Base-by-base conservation (phyloP, 2,888 invertebrate species). In the Punctoribates punctum region DNA sequence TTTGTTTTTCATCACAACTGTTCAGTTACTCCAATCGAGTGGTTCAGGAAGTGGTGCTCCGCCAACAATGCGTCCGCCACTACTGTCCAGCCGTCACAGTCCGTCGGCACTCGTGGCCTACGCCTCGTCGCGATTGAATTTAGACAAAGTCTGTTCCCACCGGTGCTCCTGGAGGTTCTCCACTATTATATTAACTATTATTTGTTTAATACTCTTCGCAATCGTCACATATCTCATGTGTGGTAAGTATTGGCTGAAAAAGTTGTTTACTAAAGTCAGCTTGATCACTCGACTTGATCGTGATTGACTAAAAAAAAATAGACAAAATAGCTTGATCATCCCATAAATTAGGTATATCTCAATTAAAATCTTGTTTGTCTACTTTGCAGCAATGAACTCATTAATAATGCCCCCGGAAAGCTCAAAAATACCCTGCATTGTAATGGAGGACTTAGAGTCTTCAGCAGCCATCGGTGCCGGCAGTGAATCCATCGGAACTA, bases 121-220 rank as follows among this genome's bases (percentile, higher is more conserved):
- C 20, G 57, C 72, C n/a, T 46, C 42, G 13, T 73, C 73, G 5
- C 9, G 76, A 29, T 34, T 76, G 11, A 73, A 73, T n/a, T 73
- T 65, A 42, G 65, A 38, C 72, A 76, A 76, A 51, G 51, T 25
- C 17, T 76, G 76, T 48, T 29, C 73, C n/a, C 73, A 80, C 48
- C 78, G 78, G 29, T 96, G 96, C 86, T 92, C 93, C 79, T 95
- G 95, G 93, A 92, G 92, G 85, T 93, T 94, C 85, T 90, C 93
- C 81, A 93, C 94, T 79, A 91, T 96, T 83, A 89, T 91, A 81
- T 91, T 93, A 84, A 90, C 94, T 83, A 88, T 92, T 85, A 88
- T 94, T 81, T 90, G 92, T 81, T 89, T 92, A 81, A 88, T 92
- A 82, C 88, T 95, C 81, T 88, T 91, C 82, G 91, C 93, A 80